phyloP scores from a whole-genome alignment of 2,888 invertebrate species.

The Blera fallax region DNA sequence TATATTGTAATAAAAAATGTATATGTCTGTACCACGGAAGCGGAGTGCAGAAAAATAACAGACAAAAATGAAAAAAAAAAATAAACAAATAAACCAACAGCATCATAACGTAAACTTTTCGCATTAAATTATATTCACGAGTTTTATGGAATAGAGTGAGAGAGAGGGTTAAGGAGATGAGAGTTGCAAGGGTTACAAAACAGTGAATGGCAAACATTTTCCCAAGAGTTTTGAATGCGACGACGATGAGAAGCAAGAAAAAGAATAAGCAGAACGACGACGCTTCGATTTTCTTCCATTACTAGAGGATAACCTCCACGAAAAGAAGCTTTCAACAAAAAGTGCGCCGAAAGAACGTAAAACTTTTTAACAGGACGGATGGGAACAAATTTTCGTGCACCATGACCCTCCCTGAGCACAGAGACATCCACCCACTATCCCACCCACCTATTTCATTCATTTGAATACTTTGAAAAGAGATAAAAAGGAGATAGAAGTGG shows the following conservation, averaged over 20 bases:
- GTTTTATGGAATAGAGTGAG: background rate
- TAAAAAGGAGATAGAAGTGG: background rate
- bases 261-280: background rate
- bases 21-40: conserved; percentile 37
- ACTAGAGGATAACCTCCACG: background rate
- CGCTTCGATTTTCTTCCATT: conserved; percentile 48
- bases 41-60: conserved; percentile 59
- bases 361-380: conserved; percentile 58
- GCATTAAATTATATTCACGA: conserved; percentile 69
- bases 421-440: background rate
- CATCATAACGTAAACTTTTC: conserved; percentile 69
- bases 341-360: conserved; percentile 51
- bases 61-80: conserved; percentile 30
- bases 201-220: conserved; percentile 32
- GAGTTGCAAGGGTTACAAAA: conserved; percentile 49
- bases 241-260: conserved; percentile 23
- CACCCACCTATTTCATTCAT: conserved; percentile 48
- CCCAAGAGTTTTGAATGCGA: conserved; percentile 48
- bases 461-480: conserved; percentile 17
- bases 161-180: conserved; percentile 1
- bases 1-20: conserved; percentile 70
- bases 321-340: conserved; percentile 50
- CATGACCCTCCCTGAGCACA: conserved; percentile 34
- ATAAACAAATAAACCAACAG: conserved; percentile 56
- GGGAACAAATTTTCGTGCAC: conserved; percentile 55